These are phyloP conservation scores for Unio delphinus DNA, from an alignment of 2,888 invertebrate genomes.

Conservation along the genomic window DNA sequence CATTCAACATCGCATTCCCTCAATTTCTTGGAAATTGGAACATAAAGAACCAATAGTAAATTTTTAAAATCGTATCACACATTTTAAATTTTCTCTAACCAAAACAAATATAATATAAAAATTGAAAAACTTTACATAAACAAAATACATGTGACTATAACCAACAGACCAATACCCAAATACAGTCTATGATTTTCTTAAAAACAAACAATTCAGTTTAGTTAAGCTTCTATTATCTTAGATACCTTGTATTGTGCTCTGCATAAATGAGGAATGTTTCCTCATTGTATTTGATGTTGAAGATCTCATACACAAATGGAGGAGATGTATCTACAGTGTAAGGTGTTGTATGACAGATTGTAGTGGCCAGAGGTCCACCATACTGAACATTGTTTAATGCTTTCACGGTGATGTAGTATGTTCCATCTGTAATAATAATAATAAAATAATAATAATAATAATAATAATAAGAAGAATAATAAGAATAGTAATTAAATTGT, in stretches of 20 bases:
- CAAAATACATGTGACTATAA: too few species aligned
- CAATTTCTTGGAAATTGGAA: too few species aligned
- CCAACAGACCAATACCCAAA: too few species aligned
- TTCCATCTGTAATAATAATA: slow-evolving; percentile 44
- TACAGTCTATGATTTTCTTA: too few species aligned
- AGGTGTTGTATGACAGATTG: slow-evolving; percentile 53
- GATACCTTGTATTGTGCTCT: slow-evolving; percentile 53
- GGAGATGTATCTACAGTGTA: slow-evolving; percentile 50
- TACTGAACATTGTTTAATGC: slow-evolving; percentile 56
- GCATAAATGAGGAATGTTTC: slow-evolving; percentile 32
- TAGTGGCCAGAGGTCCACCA: slow-evolving; percentile 54
- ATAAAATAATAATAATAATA: not conserved
- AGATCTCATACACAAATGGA: slow-evolving; percentile 51
- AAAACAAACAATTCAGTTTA: not conserved
- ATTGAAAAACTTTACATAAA: too few species aligned
- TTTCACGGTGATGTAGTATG: slow-evolving; percentile 50
- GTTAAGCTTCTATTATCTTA: not conserved
- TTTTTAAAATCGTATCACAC: not conserved
- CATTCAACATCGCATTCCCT: too few species aligned
- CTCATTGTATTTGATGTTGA: slow-evolving; percentile 54
- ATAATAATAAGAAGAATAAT: too few species aligned
- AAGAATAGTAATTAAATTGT: too few species aligned
- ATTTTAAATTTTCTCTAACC: not conserved
- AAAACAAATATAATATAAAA: not conserved
- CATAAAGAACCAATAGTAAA: not conserved